A percentile compares a stretch with the other conserved stretches of the same genome.
phyloP scores from a whole-genome alignment of 2,888 invertebrate genomes.

The Malacosoma neustria region DNA sequence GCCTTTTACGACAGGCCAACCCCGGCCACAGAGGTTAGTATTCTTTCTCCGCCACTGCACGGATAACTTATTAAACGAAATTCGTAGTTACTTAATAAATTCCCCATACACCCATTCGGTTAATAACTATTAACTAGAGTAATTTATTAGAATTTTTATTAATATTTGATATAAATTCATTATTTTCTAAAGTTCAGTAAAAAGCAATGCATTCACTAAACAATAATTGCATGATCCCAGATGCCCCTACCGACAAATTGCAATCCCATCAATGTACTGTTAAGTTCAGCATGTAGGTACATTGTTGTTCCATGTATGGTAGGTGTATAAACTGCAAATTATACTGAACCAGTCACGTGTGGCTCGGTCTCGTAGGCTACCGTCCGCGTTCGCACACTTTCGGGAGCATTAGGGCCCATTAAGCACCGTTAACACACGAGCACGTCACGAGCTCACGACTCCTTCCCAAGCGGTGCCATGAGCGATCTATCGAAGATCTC shows the following conservation, averaged over 20 bases:
- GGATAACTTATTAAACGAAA: too few species aligned
- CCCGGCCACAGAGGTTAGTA: too few species aligned
- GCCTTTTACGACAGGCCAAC: too few species aligned
- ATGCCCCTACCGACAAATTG: slow-evolving; percentile 32
- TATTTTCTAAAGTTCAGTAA: too few species aligned
- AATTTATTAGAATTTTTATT: too few species aligned
- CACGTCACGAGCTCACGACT: slow-evolving; percentile 69
- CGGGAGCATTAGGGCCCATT: slow-evolving; percentile 74
- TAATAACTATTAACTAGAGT: too few species aligned
- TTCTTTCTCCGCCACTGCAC: too few species aligned
- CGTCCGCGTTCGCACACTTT: slow-evolving; percentile 73
- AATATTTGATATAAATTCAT: too few species aligned
- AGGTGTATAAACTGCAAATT: slow-evolving; percentile 54
- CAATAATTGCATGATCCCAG: too few species aligned
- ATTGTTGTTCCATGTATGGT: slow-evolving; percentile 43
- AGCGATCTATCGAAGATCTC: slow-evolving; percentile 68
- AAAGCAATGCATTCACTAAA: too few species aligned
- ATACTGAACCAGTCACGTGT: slow-evolving; percentile 60
- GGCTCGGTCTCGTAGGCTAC: slow-evolving; percentile 53
- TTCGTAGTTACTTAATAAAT: too few species aligned
- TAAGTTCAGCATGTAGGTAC: slow-evolving; percentile 39
- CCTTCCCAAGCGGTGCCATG: slow-evolving; percentile 34
- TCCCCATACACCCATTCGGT: too few species aligned
- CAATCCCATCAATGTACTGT: slow-evolving; percentile 44
- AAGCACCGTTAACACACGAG: slow-evolving; percentile 70